Base-by-base conservation (phyloP, 1,140 invertebrate species). In the Musca domestica region DNA sequence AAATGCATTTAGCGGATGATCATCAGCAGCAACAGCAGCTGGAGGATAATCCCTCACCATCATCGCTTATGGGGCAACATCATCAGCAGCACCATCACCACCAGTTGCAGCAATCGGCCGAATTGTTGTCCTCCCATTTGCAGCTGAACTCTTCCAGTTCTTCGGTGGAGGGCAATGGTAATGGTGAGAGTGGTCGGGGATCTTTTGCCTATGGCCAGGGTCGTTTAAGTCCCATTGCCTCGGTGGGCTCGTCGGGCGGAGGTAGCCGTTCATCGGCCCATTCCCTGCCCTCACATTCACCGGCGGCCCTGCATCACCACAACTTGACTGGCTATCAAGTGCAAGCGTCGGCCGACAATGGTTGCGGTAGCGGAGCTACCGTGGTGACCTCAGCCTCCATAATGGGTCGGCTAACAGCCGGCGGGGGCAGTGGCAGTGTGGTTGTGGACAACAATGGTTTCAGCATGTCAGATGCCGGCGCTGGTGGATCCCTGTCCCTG, bases 261-360 rank as follows among this genome's bases (percentile, higher is more conserved):
- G 76, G 74, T 63, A 75, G 76, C 58, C 77, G 77, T 72, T 79
- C 77, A 70, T 80, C 77, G 70, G 75, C 76, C 71, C 77, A 80
- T 69, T 80, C 77, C 19, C 66, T 70, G 30, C 69, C 69, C 22
- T 73, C 78, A 71, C 78, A 80, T 74, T 80, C 78, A 72, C 78
- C 78, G 66, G 76, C 77, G 12, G 51, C 69, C 64, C 72, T 70
- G 9, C 69, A 74, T 68, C 71, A 74, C 68, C 74, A 72, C 64
- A 76, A 78, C 68, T 52, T 23, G 19, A 48, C 48, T 20, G 41
- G 22, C 54, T 25, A 65, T 47, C 67, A 67, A 66, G 23, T 66
- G 19, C 58, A 61, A 30, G 7, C 66, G 25, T 23, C 66, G 12
- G 25, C 5, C 4, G 15, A 23, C 15, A 58, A n/a, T 12, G 10